Percentiles rank a stretch among this genome's conserved stretches.
These are phyloP conservation scores for Aspiorhynchus laticeps DNA, from an alignment of 2,113 vertebrate genomes.

Conservation along the genomic window DNA sequence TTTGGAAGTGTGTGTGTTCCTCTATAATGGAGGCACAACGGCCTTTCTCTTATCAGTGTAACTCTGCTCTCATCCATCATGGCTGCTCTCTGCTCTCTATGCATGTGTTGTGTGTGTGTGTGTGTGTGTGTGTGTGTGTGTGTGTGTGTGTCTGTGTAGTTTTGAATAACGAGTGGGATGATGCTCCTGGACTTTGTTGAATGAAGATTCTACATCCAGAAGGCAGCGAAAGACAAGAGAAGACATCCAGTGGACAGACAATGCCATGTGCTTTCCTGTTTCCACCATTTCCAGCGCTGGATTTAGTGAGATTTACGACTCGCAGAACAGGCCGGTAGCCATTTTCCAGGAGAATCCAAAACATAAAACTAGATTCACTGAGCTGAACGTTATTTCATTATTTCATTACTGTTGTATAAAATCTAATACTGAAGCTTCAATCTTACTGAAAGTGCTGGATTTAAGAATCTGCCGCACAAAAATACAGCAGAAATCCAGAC, in stretches of 20 bases:
- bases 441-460: conserved; percentile 4
- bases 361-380: conserved; percentile 11
- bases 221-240: conserved; percentile 14
- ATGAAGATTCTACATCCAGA: conserved; percentile 41
- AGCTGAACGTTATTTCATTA: conserved; percentile 7
- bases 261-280: conserved; percentile 41
- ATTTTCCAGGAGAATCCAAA: conserved; percentile 35
- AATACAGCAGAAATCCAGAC: not conserved
- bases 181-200: conserved; percentile 47
- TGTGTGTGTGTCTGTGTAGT: conserved; percentile 9
- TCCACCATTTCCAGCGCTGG: conserved; percentile 29
- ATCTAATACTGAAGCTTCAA: not conserved
- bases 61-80: conserved; percentile 49
- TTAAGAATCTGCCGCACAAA: not conserved
- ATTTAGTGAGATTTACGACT: conserved; percentile 32
- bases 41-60: conserved; percentile 48
- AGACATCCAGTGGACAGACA: conserved; percentile 30
- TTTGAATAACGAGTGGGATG: conserved; percentile 48
- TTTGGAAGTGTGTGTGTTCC: conserved; percentile 11
- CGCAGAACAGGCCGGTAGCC: conserved; percentile 12
- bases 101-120: not conserved
- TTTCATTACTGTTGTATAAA: not conserved
- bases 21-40: conserved; percentile 17
- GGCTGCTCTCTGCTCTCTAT: conserved; percentile 39
- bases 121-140: conserved; percentile 16